Evolutionary conservation across 1,140 invertebrate genomes (phyloP).

Genomic region (Rhagoletis pomonella): DNA sequence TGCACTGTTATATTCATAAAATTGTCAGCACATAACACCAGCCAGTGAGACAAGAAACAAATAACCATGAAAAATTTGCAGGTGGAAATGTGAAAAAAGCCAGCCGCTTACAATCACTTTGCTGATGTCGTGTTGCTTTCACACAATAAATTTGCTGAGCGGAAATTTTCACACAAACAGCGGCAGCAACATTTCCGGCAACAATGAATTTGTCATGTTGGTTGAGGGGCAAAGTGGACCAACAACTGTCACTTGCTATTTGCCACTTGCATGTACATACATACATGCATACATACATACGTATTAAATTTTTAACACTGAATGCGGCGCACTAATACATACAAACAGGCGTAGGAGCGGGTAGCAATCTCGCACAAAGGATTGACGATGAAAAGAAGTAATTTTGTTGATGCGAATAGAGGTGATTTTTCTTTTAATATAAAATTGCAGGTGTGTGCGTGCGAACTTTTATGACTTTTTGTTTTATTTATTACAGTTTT

Average conservation of each 20-base stretch:
- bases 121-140: neutral
- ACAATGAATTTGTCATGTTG: slow-evolving; percentile 42
- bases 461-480: too few relatives aligned
- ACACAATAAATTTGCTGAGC: slow-evolving; percentile 11
- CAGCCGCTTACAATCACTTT: neutral
- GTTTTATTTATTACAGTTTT: too few relatives aligned
- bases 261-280: neutral
- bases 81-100: too few relatives aligned
- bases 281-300: neutral
- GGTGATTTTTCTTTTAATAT: neutral
- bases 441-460: neutral
- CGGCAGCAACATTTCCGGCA: slow-evolving; percentile 26
- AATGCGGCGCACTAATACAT: neutral
- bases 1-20: too few relatives aligned
- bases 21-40: too few relatives aligned
- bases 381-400: neutral
- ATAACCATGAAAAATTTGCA: too few relatives aligned
- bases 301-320: neutral
- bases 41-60: too few relatives aligned
- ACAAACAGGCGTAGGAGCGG: neutral
- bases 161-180: slow-evolving; percentile 39
- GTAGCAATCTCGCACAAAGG: neutral
- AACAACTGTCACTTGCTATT: neutral
- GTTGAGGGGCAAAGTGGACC: neutral
- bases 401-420: neutral